Percentiles rank a stretch among this genome's conserved stretches.
phyloP scores from a whole-genome alignment of 2,113 vertebrate species.

The Lepisosteus oculatus region DNA sequence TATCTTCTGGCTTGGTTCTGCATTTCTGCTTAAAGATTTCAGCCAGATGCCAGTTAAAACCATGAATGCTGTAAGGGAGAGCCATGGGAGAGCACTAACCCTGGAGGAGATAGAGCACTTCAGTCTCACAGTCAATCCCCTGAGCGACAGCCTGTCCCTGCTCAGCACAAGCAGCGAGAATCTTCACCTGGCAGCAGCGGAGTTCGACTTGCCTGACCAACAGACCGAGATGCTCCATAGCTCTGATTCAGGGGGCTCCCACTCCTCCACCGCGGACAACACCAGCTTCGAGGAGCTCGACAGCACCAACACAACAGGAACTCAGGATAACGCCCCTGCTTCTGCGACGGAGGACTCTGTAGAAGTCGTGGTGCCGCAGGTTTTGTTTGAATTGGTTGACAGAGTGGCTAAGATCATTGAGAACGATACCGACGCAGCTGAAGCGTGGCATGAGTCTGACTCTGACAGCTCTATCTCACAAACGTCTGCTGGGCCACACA shows the following conservation, averaged over 20 bases:
- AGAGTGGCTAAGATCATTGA: slow-evolving; percentile 72
- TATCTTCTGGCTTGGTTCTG: slow-evolving; percentile 19
- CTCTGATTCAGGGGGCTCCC: slow-evolving; percentile 87
- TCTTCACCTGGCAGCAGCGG: slow-evolving; percentile 77
- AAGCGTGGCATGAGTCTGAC: slow-evolving; percentile 67
- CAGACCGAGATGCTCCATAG: slow-evolving; percentile 82
- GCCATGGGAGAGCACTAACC: slow-evolving; percentile 58
- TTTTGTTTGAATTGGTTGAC: slow-evolving; percentile 82
- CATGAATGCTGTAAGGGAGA: slow-evolving; percentile 42
- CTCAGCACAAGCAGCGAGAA: slow-evolving; percentile 95
- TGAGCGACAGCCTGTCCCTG: slow-evolving; percentile 91
- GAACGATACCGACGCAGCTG: slow-evolving; percentile 54
- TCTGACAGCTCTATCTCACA: slow-evolving; percentile 61
- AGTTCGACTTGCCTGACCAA: slow-evolving; percentile 81
- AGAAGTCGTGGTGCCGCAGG: slow-evolving; percentile 76
- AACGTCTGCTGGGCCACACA: slow-evolving; percentile 43
- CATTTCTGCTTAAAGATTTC: slow-evolving; percentile 61
- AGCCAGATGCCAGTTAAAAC: slow-evolving; percentile 54
- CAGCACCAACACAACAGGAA: slow-evolving; percentile 28
- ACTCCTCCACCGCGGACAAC: slow-evolving; percentile 83
- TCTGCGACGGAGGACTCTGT: slow-evolving; percentile 59
- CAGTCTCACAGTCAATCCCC: slow-evolving; percentile 91
- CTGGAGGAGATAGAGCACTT: slow-evolving; percentile 94
- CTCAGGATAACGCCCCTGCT: slow-evolving; percentile 62
- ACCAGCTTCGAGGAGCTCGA: slow-evolving; percentile 83